Conservation (phyloP, 2,888 invertebrate species). For the Synanthedon formicaeformis region DNA sequence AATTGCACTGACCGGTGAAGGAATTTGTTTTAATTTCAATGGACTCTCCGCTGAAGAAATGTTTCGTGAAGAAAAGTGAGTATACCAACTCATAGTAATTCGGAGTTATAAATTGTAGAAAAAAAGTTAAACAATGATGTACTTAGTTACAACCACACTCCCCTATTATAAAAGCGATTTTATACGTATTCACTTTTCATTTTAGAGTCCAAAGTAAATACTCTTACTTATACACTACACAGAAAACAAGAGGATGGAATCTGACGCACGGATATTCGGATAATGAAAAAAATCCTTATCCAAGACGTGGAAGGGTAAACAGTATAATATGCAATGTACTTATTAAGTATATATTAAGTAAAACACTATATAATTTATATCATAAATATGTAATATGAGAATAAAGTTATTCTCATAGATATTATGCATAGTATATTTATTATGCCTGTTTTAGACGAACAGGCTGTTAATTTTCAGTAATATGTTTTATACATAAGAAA, state of each 20-base stretch:
- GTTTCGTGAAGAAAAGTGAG: constrained; percentile 11
- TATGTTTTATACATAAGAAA: no score
- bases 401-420: no score
- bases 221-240: constrained; percentile 10
- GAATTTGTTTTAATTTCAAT: constrained; percentile 30
- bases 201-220: constrained; percentile 22
- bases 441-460: no score
- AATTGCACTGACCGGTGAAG: constrained; percentile 24
- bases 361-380: no score
- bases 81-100: not conserved
- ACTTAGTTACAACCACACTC: no score
- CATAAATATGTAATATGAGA: no score
- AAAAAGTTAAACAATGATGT: no score
- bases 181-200: not conserved
- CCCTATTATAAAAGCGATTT: no score
- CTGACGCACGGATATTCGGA: constrained; percentile 16
- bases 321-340: not conserved
- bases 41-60: constrained; percentile 23
- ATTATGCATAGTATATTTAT: no score
- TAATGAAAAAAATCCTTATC: constrained; percentile 13
- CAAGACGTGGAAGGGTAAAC: constrained; percentile 25
- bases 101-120: not conserved
- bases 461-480: no score
- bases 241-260: constrained; percentile 15
- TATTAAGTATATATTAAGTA: no score